Conservation (phyloP, 1,140 invertebrate species). For the Drosophila orena region DNA sequence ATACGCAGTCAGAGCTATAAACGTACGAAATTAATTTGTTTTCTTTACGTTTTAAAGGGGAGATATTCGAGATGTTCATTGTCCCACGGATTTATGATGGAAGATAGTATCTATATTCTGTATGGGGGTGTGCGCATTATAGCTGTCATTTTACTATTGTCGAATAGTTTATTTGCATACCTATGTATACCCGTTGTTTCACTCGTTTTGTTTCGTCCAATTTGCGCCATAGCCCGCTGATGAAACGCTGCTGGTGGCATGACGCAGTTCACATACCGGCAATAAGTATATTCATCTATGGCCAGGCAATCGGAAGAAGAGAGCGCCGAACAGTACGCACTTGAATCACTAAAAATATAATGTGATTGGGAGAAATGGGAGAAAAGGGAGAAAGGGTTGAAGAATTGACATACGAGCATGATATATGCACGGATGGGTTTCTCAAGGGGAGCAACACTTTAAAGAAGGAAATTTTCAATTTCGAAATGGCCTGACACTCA, state of each 20-base stretch:
- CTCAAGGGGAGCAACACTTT: constrained; percentile 12
- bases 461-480: constrained; percentile 12
- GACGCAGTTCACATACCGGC: constrained; percentile 41
- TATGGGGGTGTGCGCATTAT: constrained; percentile 34
- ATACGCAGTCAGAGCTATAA: constrained; percentile 6
- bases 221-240: constrained; percentile 27
- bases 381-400: constrained; percentile 28
- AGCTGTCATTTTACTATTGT: constrained; percentile 43
- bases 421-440: neutral
- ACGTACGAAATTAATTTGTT: constrained; percentile 12
- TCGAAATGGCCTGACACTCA: constrained; percentile 36
- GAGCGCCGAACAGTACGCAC: constrained; percentile 40
- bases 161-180: constrained; percentile 47
- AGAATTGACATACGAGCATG: constrained; percentile 4
- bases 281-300: constrained; percentile 32
- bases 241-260: constrained; percentile 44
- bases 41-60: constrained; percentile 9
- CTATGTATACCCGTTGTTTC: constrained; percentile 30
- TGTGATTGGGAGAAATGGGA: neutral
- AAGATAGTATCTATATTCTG: constrained; percentile 21
- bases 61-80: constrained; percentile 3
- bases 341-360: constrained; percentile 30
- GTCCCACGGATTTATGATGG: constrained; percentile 20
- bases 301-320: constrained; percentile 23
- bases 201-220: constrained; percentile 27